Base-by-base conservation (phyloP, 2,113 vertebrate genomes). In the Archilochus colubris region DNA sequence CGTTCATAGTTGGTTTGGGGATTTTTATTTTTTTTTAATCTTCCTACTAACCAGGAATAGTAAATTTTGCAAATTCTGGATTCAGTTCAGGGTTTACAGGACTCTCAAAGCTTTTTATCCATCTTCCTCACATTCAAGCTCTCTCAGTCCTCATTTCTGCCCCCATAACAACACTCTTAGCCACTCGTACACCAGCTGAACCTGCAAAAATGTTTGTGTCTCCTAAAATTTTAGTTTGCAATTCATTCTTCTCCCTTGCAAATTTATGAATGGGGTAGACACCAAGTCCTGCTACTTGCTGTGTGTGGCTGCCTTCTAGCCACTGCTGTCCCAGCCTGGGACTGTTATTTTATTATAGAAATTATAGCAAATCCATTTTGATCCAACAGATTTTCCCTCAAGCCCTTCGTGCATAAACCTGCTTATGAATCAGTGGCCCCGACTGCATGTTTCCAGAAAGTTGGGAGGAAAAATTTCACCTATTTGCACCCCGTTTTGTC, bases 381-480 rank as follows among this genome's bases (percentile, higher is more conserved):
- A 82, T 53, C 24, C 43, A 53, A 12, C 36, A 70, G 64, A 43
- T 28, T n/a, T 67, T 55, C 21, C 38, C 14, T 82, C 27, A 9
- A 9, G 36, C 20, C 14, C 25, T 62, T 44, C 1, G 1, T 57
- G 44, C 30, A 85, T 89, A 55, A 11, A 30, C 21, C 58, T 31
- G 33, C 33, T 76, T 48, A 72, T 27, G 31, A 68, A 54, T 27
- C 48, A 40, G 48, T 0, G 0, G 7, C 10, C 48, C 13, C 3
- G 63, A 19, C 11, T 30, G 31, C n/a, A 7, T 1, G 1, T 17
- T 46, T 83, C 12, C 66, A 66, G 55, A 73, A 69, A 23, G 31
- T 0, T 58, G 46, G 10, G 28, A 88, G 68, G 46, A 70, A 87
- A 81, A 33, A 3, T 0, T 40, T 40, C 40, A 40, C 40, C 0